phyloP scores from a whole-genome alignment of 2,113 vertebrate genomes.

The Grantiella picta region DNA sequence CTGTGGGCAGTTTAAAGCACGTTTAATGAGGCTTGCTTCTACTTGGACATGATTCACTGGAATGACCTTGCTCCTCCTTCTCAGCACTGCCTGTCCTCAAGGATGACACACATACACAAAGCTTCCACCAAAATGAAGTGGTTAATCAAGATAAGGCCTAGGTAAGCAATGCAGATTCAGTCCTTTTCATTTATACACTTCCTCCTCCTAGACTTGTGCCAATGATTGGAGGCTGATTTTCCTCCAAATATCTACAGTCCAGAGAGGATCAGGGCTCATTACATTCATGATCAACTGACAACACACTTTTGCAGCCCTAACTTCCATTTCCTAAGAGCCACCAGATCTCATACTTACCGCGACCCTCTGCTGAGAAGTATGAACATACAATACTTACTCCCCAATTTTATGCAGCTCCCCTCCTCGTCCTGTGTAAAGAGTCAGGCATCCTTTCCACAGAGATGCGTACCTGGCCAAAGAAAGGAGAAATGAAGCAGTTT shows the following conservation, averaged over 20 bases:
- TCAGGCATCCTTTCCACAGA: conserved; percentile 97
- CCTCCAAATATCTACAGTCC: conserved; percentile 37
- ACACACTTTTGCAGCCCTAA: not conserved
- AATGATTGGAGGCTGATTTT: not conserved
- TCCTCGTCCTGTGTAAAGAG: conserved; percentile 94
- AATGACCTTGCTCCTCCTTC: not conserved
- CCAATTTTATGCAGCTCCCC: conserved; percentile 98
- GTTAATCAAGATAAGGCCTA: not conserved
- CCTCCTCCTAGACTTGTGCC: not conserved
- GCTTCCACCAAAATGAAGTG: not conserved
- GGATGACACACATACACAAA: not conserved
- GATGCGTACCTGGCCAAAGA: conserved; percentile 85
- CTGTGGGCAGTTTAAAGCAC: not conserved
- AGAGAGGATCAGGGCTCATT: conserved; percentile 16
- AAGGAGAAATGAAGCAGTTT: not conserved
- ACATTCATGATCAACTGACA: not conserved
- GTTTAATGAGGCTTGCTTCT: not conserved
- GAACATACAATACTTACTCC: conserved; percentile 86
- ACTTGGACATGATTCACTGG: not conserved
- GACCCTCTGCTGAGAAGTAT: not conserved
- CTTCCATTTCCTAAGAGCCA: not conserved
- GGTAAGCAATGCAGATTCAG: not conserved
- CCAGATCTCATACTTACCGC: not conserved
- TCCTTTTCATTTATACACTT: not conserved
- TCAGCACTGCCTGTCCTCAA: not conserved